Conservation (phyloP, 1,140 invertebrate species). For the Hylyphantes graminicola region DNA sequence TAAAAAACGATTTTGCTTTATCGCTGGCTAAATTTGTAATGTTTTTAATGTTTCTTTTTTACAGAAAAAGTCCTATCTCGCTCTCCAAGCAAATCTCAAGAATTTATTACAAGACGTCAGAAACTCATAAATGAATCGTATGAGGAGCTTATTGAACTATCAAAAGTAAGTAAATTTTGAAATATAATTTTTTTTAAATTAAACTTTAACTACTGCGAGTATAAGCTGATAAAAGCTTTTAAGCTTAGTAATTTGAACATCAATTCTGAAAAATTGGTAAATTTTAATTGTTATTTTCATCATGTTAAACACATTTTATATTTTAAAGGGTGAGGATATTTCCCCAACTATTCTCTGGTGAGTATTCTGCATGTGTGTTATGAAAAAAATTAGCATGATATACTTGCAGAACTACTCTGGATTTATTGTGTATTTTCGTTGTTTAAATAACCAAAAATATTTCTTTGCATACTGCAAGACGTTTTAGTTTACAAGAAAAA, state of each 20-base stretch:
- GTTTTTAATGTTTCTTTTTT: slow-evolving; percentile 16
- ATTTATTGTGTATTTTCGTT: too few relatives aligned
- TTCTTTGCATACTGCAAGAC: too few relatives aligned
- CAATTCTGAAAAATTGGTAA: neutral
- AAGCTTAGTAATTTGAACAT: neutral
- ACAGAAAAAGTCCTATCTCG: slow-evolving; percentile 55
- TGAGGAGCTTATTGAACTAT: slow-evolving; percentile 82
- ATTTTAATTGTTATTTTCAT: neutral
- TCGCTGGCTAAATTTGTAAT: too few relatives aligned
- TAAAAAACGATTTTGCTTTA: too few relatives aligned
- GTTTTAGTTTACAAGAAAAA: too few relatives aligned
- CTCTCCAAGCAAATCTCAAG: slow-evolving; percentile 71
- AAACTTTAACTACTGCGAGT: neutral
- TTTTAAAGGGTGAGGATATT: slow-evolving; percentile 46
- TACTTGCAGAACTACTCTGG: neutral
- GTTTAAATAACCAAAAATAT: too few relatives aligned
- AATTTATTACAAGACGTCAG: slow-evolving; percentile 85
- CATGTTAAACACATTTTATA: neutral
- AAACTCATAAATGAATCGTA: slow-evolving; percentile 84
- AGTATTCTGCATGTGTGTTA: slow-evolving; percentile 34
- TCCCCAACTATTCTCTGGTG: slow-evolving; percentile 15
- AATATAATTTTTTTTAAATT: neutral
- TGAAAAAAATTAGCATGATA: neutral
- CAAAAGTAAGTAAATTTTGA: slow-evolving; percentile 69
- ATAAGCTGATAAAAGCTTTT: neutral